phyloP scores from a whole-genome alignment of 2,113 vertebrate species.

The Tachycineta bicolor region DNA sequence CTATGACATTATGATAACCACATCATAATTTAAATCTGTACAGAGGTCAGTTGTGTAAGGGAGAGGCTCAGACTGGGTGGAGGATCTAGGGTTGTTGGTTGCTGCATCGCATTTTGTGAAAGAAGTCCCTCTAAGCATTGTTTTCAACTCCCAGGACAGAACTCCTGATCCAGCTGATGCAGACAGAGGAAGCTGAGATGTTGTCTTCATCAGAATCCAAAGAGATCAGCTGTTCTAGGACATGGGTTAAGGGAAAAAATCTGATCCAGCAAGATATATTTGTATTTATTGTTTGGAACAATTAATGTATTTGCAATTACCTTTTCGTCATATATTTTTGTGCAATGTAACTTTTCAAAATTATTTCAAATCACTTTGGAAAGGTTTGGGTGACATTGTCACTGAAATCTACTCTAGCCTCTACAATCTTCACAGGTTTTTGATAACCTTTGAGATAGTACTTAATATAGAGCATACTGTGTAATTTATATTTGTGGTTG shows the following conservation, averaged over 20 bases:
- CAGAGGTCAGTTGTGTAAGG: background rate
- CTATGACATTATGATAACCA: background rate
- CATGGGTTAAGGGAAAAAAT: rapidly evolving
- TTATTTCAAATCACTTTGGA: background rate
- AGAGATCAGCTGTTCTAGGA: background rate
- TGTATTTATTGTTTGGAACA: background rate
- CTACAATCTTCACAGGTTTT: background rate
- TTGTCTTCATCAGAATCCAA: background rate
- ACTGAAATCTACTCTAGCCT: background rate
- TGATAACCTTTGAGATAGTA: background rate
- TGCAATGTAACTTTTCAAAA: background rate
- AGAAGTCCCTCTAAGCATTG: background rate
- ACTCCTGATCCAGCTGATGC: background rate
- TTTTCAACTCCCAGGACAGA: background rate
- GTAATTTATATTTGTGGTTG: background rate
- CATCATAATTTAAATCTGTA: background rate
- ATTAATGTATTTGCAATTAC: background rate
- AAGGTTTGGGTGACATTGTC: background rate
- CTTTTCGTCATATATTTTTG: background rate
- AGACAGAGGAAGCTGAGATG: background rate
- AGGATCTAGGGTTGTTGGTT: background rate
- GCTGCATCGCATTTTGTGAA: background rate
- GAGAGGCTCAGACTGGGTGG: background rate
- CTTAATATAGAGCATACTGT: background rate
- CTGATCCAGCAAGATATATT: background rate